Evolutionary conservation across 2,113 vertebrate genomes (phyloP).

Genomic region (Benitochromis conjunctus): DNA sequence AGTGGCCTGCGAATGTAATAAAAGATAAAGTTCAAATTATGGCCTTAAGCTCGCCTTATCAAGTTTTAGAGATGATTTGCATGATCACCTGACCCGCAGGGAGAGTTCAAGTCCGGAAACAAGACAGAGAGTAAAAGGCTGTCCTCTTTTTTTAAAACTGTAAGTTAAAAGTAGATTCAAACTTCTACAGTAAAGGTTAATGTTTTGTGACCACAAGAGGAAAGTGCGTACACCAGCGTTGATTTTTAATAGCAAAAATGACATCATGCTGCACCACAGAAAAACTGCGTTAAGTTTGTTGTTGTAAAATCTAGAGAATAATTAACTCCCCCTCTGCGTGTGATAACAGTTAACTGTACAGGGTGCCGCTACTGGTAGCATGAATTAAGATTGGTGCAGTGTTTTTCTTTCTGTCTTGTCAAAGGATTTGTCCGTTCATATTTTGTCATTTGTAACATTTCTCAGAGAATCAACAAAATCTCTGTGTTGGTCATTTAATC

Average conservation of each 20-base stretch:
- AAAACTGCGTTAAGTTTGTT: not conserved
- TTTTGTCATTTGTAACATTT: not conserved
- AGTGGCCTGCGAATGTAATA: not conserved
- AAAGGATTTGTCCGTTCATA: not conserved
- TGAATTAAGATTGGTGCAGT: not conserved
- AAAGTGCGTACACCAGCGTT: not conserved
- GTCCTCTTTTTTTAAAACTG: not conserved
- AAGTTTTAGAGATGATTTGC: slow-evolving; percentile 34
- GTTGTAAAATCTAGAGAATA: slow-evolving; percentile 27
- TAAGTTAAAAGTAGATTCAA: not conserved
- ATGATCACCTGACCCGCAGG: slow-evolving; percentile 2
- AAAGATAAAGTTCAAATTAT: slow-evolving; percentile 39
- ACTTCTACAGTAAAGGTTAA: not conserved
- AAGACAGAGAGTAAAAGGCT: fast-evolving
- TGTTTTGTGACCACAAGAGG: not conserved
- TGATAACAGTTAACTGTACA: slow-evolving; percentile 13
- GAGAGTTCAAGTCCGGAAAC: not conserved
- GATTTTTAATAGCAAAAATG: not conserved
- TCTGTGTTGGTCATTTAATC: not conserved
- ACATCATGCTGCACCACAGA: not conserved
- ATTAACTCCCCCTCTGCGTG: slow-evolving; percentile 53
- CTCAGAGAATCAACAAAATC: not conserved
- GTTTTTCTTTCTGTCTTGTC: not conserved
- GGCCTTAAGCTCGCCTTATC: slow-evolving; percentile 29
- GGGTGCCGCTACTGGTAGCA: not conserved